Conservation (phyloP, 2,113 vertebrate species). For the Corythoichthys intestinalis region DNA sequence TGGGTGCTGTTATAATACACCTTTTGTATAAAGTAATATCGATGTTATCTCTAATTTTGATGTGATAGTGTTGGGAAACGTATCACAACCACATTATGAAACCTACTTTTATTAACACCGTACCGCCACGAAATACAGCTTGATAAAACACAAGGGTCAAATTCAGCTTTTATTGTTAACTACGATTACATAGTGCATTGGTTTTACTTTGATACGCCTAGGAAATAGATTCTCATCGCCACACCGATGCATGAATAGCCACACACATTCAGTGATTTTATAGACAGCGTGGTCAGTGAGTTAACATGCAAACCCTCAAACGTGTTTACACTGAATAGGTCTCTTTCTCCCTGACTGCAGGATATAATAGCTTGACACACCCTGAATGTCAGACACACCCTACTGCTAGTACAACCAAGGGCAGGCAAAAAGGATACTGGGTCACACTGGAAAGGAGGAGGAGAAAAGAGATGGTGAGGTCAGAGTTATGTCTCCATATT, state of each 20-base stretch:
- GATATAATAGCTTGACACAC: conserved; percentile 61
- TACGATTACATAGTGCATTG: too few relatives aligned
- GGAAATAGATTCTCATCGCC: conserved; percentile 2
- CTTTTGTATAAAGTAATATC: not conserved
- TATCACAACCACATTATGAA: too few relatives aligned
- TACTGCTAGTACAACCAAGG: conserved; percentile 53
- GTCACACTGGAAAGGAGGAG: conserved; percentile 33
- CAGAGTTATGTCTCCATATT: conserved; percentile 64
- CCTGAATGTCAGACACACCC: conserved; percentile 66
- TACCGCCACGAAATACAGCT: too few relatives aligned
- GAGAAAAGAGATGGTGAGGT: conserved; percentile 51
- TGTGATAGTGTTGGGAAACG: not conserved
- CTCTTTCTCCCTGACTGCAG: conserved; percentile 53
- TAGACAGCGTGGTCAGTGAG: conserved; percentile 25
- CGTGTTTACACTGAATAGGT: conserved; percentile 46
- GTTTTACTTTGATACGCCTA: too few relatives aligned
- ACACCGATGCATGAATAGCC: conserved; percentile 12
- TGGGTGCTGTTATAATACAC: not conserved
- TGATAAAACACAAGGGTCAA: too few relatives aligned
- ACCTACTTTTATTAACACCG: too few relatives aligned
- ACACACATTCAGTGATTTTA: conserved; percentile 32
- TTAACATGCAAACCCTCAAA: conserved; percentile 40
- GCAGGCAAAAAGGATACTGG: conserved; percentile 32
- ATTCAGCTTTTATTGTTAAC: too few relatives aligned
- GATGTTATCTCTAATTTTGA: not conserved